Evolutionary conservation across 30 jellyfish, hydroid and myxozoan species (phyloP).

Genomic region (Sanderia malayensis): DNA sequence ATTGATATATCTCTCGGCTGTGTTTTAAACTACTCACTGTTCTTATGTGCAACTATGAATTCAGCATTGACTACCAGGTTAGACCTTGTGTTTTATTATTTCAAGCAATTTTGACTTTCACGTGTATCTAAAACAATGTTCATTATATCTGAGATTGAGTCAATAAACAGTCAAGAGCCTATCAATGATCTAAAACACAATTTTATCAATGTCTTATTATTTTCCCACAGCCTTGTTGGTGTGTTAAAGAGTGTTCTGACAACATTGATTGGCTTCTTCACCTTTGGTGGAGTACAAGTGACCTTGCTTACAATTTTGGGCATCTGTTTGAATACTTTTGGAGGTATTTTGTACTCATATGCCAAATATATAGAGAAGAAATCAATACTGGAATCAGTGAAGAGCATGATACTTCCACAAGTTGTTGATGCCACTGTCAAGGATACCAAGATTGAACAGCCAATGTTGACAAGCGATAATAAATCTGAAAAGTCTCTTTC

Average conservation of each 20-base stretch:
- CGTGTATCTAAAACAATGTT: no score
- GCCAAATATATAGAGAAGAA: slow-evolving; percentile 78
- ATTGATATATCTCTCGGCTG: slow-evolving; percentile 81
- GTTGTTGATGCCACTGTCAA: background rate
- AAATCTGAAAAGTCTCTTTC: slow-evolving; percentile 6
- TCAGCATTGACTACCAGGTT: slow-evolving; percentile 97
- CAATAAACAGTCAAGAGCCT: no score
- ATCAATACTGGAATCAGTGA: slow-evolving; percentile 21
- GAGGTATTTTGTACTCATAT: slow-evolving; percentile 75
- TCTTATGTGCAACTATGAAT: slow-evolving; percentile 93
- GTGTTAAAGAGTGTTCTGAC: slow-evolving; percentile 94
- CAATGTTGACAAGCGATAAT: background rate
- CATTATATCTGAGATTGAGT: no score
- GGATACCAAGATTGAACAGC: background rate
- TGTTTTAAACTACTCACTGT: slow-evolving; percentile 80
- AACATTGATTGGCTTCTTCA: slow-evolving; percentile 90
- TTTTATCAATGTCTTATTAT: no score
- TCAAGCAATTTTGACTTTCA: no score
- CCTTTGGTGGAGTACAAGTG: slow-evolving; percentile 94
- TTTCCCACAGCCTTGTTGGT: slow-evolving; percentile 85
- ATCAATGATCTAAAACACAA: no score
- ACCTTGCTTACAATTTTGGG: slow-evolving; percentile 77
- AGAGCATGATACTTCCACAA: slow-evolving; percentile 14
- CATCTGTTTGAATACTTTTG: slow-evolving; percentile 80
- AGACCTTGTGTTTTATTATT: no score